Base-by-base conservation (phyloP, 2,888 invertebrate species). In the Graphium colonna region DNA sequence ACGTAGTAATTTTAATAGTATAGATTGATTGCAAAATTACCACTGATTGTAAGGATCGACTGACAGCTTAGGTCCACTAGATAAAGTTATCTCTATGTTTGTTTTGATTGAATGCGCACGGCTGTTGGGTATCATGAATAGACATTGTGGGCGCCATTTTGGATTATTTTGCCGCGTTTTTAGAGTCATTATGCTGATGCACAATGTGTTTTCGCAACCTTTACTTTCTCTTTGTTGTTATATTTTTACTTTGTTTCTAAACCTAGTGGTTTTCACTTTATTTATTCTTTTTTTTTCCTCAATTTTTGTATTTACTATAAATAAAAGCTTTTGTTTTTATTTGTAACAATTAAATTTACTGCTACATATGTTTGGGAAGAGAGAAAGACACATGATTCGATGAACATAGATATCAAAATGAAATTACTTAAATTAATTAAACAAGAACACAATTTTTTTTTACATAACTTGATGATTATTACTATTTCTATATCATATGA, bases 21-120 rank as follows among this genome's bases (percentile, higher is more conserved):
- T 9, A 17, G 41, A 50, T 45, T 47, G 40, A 54, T 60, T 61
- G 70, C 68, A 67, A 63, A 59, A 44, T 71, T 71, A 72, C 73
- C 73, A 73, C 76, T 75, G 74, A 65, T 68, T 52, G 26, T 56
- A 53, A 57, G 44, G 54, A 55, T 62, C 56, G 84, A 86, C 83
- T 85, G 82, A 84, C 80, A 79, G 75, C 79, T 75, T 73, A 75
- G 82, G 80, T 82, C 77, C 73, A 75, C 73, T 82, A 84, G 78
- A 71, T 79, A 72, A 73, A 62, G 68, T 68, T 72, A 70, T 71
- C 72, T 74, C 72, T 73, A 64, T 55, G 60, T 64, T 68, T 65
- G 65, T 67, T 75, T 65, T 59, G 62, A 67, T 63, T 61, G 64
- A 57, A 55, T 58, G 52, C 44, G 18, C 38, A 33, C 40, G 54